Conservation (phyloP, 2,113 vertebrate genomes). For the Ranitomeya variabilis region DNA sequence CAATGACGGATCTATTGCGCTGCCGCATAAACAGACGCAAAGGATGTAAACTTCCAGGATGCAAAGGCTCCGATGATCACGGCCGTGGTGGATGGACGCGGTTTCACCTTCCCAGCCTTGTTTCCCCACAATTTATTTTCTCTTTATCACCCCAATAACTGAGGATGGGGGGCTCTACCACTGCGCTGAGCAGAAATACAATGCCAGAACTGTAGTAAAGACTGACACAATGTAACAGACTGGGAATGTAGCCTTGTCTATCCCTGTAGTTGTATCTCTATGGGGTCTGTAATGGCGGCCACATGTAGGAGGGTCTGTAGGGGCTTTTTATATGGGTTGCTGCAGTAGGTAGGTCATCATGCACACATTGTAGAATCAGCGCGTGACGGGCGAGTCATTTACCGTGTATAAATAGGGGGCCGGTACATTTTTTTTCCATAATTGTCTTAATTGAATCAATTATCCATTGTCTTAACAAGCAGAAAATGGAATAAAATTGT, state of each 20-base stretch:
- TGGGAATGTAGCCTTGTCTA: neutral
- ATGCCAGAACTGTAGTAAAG: neutral
- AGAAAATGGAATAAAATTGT: constrained; percentile 18
- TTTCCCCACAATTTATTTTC: neutral
- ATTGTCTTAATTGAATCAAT: constrained; percentile 45
- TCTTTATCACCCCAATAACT: too few species aligned
- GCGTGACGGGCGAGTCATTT: neutral
- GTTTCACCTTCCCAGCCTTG: neutral
- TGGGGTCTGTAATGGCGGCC: neutral
- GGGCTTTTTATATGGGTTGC: too few species aligned
- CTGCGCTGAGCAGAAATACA: neutral
- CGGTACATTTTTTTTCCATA: neutral
- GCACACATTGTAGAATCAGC: constrained; percentile 56
- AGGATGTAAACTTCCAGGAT: neutral
- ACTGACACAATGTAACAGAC: neutral
- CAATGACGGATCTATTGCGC: constrained; percentile 48
- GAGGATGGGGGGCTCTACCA: too few species aligned
- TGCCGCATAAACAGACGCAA: neutral
- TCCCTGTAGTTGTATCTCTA: neutral
- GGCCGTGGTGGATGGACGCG: neutral
- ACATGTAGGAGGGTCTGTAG: too few species aligned
- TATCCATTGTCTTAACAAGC: constrained; percentile 14
- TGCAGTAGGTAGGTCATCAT: too few species aligned
- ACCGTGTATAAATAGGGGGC: constrained; percentile 3
- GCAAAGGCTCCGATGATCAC: too few species aligned